Evolutionary conservation across 2,797 vertebrate genomes (phyloP).

Genomic region (Capromys pilorides): DNA sequence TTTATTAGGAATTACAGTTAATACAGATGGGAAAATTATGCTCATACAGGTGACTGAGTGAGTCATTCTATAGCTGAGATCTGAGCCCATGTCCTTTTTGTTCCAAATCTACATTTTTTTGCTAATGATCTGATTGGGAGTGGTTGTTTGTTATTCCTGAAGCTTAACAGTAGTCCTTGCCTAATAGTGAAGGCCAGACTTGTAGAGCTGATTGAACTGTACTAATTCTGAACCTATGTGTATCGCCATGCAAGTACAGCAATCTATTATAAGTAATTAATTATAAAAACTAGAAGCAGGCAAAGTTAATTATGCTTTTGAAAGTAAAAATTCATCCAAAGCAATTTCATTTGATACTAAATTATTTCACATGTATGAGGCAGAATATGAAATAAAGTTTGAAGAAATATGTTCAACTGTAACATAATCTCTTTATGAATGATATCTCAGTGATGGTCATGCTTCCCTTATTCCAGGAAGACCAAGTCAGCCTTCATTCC

Average conservation of each 20-base stretch:
- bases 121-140: neutral
- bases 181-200: slow-evolving; percentile 3
- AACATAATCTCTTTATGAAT: slow-evolving; percentile 7
- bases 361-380: neutral
- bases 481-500: neutral
- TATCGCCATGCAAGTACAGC: neutral
- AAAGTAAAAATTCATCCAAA: neutral
- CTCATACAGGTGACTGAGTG: neutral
- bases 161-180: neutral
- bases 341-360: slow-evolving; percentile 52
- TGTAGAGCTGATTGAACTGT: neutral
- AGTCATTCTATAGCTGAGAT: neutral
- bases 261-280: neutral
- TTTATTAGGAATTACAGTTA: neutral
- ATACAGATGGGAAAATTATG: neutral
- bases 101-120: neutral
- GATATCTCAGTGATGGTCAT: neutral
- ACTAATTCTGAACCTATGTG: slow-evolving; percentile 11
- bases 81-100: neutral
- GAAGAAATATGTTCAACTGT: neutral
- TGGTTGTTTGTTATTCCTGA: neutral
- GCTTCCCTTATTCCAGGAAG: neutral
- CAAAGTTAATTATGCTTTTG: neutral
- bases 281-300: neutral
- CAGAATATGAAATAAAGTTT: slow-evolving; percentile 11